Percentiles rank a stretch among this genome's conserved stretches.
These are phyloP conservation scores for Agrotis exclamationis DNA, from an alignment of 2,888 invertebrate genomes.

Conservation along the genomic window DNA sequence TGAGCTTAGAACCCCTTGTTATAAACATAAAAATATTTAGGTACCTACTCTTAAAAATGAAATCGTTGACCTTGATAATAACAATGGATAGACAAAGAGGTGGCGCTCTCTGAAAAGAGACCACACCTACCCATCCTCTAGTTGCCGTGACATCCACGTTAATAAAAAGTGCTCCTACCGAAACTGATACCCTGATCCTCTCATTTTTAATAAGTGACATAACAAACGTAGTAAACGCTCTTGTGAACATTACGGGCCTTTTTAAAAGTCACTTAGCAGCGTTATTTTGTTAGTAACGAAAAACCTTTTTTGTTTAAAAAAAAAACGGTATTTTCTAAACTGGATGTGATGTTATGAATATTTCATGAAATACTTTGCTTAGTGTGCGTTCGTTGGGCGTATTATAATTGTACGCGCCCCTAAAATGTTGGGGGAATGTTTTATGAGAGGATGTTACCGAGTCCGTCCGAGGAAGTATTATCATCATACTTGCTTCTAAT, in stretches of 20 bases:
- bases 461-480: background rate
- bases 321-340: conserved; percentile 50
- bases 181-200: conserved; percentile 23
- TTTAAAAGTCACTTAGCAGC: conserved; percentile 56
- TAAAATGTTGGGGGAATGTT: conserved; percentile 36
- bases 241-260: conserved; percentile 41
- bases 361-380: conserved; percentile 59
- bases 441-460: conserved; percentile 20
- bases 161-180: conserved; percentile 6
- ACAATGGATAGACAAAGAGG: background rate
- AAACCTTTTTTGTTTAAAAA: conserved; percentile 44
- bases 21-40: conserved; percentile 6
- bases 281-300: conserved; percentile 42
- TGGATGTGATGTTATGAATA: conserved; percentile 55
- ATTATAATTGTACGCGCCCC: conserved; percentile 44
- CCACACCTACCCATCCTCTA: background rate
- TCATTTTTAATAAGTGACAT: conserved; percentile 35
- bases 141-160: conserved; percentile 1
- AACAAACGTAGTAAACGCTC: conserved; percentile 11
- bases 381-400: conserved; percentile 37
- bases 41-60: background rate
- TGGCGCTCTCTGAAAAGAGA: background rate
- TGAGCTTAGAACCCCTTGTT: background rate
- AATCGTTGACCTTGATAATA: background rate
- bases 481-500: conserved; percentile 1